Evolutionary conservation across 2,113 vertebrate genomes (phyloP), one percentile per base, ranked within the genome.

Genomic region (Phycodurus eques): DNA sequence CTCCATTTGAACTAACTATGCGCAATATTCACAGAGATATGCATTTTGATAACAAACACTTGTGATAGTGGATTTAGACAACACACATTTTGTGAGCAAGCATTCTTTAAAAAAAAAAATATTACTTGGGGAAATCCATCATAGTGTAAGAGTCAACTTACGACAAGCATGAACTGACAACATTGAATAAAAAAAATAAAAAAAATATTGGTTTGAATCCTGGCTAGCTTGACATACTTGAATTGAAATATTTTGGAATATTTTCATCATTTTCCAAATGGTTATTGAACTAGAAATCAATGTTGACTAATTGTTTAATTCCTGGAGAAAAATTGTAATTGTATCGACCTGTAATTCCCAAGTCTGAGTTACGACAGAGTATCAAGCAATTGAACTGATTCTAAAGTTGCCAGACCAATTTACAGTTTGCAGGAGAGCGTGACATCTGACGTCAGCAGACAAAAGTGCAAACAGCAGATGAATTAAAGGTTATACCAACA

Each of bases 401-500:
- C 63, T 44, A 27, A 65, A 46, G 42, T 65, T 47, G 63, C 43
- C 13, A 4, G n/a, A 46, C 85, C 82, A 89, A 88, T 91, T 87
- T 88, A 78, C 67, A 77, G 68, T 60, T 78, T 66, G 12, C 62
- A 43, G 42, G 67, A 43, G 67, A 15, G 68, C 78, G 82, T 84
- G 83, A 80, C 91, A 87, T 78, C 90, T 87, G 79, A 94, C 87
- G 90, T 86, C 92, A 93, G 92, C 92, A 94, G 90, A 92, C 90
- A 92, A 93, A 96, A 95, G 88, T 94, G 93, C 95, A 92, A 95
- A 93, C 95, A 95, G 90, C 91, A 90, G 93, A 93, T 92, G 91
- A 96, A 95, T 94, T 95, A 95, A 96, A 98, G 95, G 94, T 96
- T 96, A 95, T 69, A 54, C 76, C 82, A 82, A 87, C 87, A 85